These are phyloP conservation scores for Tuta absoluta DNA, from an alignment of 2,888 invertebrate genomes.

Conservation along the genomic window DNA sequence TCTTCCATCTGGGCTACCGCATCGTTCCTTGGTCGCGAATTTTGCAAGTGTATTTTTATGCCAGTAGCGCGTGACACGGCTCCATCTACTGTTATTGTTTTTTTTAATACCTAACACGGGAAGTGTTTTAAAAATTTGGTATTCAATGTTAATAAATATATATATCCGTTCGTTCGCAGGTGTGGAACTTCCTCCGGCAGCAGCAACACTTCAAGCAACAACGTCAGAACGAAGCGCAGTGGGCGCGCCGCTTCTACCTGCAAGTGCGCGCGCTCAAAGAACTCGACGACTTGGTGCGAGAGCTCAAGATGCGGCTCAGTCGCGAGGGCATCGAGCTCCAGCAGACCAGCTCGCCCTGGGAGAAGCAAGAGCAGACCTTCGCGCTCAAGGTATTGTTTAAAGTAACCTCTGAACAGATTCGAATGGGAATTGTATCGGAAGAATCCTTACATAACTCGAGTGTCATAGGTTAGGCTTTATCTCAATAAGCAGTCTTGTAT, in stretches of 20 bases:
- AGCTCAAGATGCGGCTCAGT: slow-evolving; percentile 84
- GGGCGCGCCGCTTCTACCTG: slow-evolving; percentile 87
- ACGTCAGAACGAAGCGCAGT: slow-evolving; percentile 75
- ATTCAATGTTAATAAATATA: neutral
- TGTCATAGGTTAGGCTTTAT: too few species aligned
- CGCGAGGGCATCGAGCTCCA: slow-evolving; percentile 81
- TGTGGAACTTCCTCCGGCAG: slow-evolving; percentile 84
- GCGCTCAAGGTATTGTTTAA: slow-evolving; percentile 59
- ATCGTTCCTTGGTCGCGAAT: too few species aligned
- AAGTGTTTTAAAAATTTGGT: too few species aligned
- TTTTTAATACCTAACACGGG: too few species aligned
- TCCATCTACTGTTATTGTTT: too few species aligned
- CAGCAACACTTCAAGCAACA: slow-evolving; percentile 79
- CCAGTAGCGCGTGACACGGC: too few species aligned
- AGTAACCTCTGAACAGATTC: too few species aligned
- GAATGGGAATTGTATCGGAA: too few species aligned
- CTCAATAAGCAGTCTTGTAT: too few species aligned
- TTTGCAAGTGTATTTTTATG: too few species aligned
- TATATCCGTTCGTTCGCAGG: slow-evolving; percentile 64
- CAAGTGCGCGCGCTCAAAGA: slow-evolving; percentile 87
- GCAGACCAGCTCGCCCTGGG: slow-evolving; percentile 62
- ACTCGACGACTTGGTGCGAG: slow-evolving; percentile 85
- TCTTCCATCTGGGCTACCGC: too few species aligned
- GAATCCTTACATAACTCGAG: too few species aligned
- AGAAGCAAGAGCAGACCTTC: slow-evolving; percentile 54